A percentile compares a stretch with the other conserved stretches of the same genome.
These are phyloP conservation scores for Campopleginae sp. DNA, from an alignment of 2,888 invertebrate species.

Conservation along the genomic window DNA sequence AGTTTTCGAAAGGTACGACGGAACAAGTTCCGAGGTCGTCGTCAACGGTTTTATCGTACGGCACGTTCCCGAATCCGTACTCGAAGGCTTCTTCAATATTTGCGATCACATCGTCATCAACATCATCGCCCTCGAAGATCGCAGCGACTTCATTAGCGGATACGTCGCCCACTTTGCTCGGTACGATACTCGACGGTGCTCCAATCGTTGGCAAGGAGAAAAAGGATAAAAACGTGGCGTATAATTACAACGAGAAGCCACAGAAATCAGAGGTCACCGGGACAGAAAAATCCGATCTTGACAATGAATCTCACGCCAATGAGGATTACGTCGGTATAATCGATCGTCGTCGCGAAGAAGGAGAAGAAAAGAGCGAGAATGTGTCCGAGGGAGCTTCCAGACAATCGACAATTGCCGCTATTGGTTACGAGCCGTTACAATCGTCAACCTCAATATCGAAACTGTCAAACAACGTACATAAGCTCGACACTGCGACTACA, in stretches of 20 bases:
- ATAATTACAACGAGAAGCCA: slow-evolving; percentile 25
- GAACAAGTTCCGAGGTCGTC: slow-evolving; percentile 36
- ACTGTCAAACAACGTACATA: slow-evolving; percentile 24
- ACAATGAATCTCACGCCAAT: slow-evolving; percentile 52
- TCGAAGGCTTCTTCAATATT: slow-evolving; percentile 33
- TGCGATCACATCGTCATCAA: slow-evolving; percentile 19
- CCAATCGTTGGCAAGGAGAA: neutral
- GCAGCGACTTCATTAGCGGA: slow-evolving; percentile 30
- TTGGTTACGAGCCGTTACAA: slow-evolving; percentile 29
- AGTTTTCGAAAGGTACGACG: slow-evolving; percentile 61
- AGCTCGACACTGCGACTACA: neutral
- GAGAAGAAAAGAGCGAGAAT: neutral
- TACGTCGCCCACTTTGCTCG: slow-evolving; percentile 5
- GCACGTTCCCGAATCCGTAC: slow-evolving; percentile 10
- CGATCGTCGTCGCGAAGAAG: slow-evolving; percentile 42
- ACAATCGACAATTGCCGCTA: slow-evolving; percentile 17
- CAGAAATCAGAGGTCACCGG: slow-evolving; percentile 1
- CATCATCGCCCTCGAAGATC: neutral
- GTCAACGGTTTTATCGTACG: slow-evolving; percentile 11
- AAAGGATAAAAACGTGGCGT: slow-evolving; percentile 1
- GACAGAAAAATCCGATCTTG: slow-evolving; percentile 36
- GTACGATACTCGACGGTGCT: slow-evolving; percentile 12
- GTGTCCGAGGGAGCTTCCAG: slow-evolving; percentile 5
- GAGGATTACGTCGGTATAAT: slow-evolving; percentile 43
- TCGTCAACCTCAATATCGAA: slow-evolving; percentile 43